Conservation (phyloP, 2,888 invertebrate species). For the Listrodromus nycthemerus region DNA sequence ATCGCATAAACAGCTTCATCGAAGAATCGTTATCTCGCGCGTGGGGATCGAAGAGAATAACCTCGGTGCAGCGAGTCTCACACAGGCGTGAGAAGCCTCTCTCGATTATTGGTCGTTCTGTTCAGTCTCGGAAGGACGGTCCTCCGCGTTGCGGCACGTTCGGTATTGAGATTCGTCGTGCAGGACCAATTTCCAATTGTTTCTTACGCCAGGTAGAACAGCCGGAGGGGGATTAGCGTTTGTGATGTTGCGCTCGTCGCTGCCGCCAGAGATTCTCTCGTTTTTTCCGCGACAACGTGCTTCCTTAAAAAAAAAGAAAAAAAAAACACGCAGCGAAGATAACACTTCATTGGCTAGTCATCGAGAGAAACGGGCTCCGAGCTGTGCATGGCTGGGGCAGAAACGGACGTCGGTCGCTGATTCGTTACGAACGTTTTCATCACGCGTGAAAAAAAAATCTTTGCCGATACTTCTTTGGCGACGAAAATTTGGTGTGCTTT, state of each 20-base stretch:
- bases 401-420: conserved; percentile 12
- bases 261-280: conserved; percentile 5
- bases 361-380: not conserved
- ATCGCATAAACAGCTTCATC: not conserved
- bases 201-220: not conserved
- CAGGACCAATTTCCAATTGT: conserved; percentile 14
- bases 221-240: too few relatives aligned
- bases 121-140: conserved; percentile 17
- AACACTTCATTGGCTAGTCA: conserved; percentile 17
- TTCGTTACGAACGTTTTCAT: conserved; percentile 13
- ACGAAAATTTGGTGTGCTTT: not conserved
- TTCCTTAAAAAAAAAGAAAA: conserved; percentile 12
- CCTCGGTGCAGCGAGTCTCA: not conserved
- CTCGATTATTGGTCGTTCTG: conserved; percentile 64
- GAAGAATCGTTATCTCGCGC: not conserved
- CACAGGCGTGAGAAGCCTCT: conserved; percentile 27
- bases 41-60: not conserved
- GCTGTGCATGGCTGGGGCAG: not conserved
- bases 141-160: conserved; percentile 3
- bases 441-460: not conserved
- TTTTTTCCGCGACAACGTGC: conserved; percentile 10
- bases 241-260: conserved; percentile 62
- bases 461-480: conserved; percentile 2
- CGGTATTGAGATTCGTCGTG: conserved; percentile 26
- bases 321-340: conserved; percentile 8